phyloP scores from a whole-genome alignment of 2,113 vertebrate species.

The Gavialis gangeticus region DNA sequence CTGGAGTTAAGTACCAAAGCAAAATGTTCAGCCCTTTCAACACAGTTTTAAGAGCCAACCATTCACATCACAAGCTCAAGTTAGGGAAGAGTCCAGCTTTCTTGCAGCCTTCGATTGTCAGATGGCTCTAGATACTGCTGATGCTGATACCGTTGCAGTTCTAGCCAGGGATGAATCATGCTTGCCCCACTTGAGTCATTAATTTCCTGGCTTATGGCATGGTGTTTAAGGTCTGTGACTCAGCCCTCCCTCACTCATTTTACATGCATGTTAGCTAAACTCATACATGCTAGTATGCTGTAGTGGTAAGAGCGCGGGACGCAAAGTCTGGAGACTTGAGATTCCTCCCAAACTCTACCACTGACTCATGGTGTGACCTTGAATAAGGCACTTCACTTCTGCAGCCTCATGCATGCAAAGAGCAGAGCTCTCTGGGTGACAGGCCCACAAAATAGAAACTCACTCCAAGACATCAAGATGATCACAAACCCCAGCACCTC shows the following conservation, averaged over 20 bases:
- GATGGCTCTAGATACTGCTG: rapidly evolving
- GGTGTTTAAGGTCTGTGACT: not conserved
- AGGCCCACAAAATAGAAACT: not conserved
- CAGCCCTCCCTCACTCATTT: not conserved
- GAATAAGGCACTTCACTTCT: not conserved
- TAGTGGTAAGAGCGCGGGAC: not conserved
- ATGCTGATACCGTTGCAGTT: not conserved
- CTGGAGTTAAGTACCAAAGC: rapidly evolving
- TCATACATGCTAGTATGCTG: rapidly evolving
- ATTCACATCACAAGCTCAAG: not conserved
- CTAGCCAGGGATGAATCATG: rapidly evolving
- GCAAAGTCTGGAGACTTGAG: rapidly evolving
- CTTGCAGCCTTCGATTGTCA: not conserved
- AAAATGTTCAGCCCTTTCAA: not conserved
- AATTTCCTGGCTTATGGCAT: rapidly evolving
- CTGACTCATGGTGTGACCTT: not conserved
- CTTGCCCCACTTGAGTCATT: rapidly evolving
- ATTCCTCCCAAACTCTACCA: not conserved
- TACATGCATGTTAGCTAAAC: rapidly evolving
- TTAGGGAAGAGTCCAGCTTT: not conserved
- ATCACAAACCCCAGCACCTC: not conserved
- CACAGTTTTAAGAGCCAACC: not conserved
- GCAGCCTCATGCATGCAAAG: not conserved
- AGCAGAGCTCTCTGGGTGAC: not conserved
- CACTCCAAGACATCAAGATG: not conserved